These are phyloP conservation scores for Enteromius thamalakanensis DNA, from an alignment of 2,797 vertebrate genomes.

Conservation along the genomic window DNA sequence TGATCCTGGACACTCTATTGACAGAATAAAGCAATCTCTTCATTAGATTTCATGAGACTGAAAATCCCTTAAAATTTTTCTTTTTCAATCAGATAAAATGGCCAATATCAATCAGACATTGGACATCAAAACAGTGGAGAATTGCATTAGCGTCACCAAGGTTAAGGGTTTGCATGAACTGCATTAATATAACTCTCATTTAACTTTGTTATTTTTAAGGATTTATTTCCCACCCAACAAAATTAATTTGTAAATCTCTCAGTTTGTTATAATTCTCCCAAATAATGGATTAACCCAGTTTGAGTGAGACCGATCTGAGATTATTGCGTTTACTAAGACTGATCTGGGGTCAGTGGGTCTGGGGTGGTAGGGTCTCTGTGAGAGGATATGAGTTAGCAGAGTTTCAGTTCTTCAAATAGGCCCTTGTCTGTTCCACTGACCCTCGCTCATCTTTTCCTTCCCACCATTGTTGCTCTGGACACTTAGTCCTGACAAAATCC, in stretches of 20 bases:
- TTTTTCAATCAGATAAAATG: neutral
- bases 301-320: neutral
- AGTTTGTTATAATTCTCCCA: neutral
- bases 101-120: neutral
- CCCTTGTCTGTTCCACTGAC: conserved; percentile 14
- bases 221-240: neutral
- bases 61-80: neutral
- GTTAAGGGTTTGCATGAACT: neutral
- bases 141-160: neutral
- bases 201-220: neutral
- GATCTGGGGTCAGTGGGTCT: conserved; percentile 9
- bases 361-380: neutral
- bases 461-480: conserved; percentile 37
- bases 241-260: neutral
- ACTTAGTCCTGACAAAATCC: conserved; percentile 40
- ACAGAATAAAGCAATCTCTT: neutral
- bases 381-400: conserved; percentile 44
- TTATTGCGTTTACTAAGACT: neutral
- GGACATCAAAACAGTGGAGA: neutral
- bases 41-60: neutral
- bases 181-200: neutral
- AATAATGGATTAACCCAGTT: neutral
- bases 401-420: conserved; percentile 24
- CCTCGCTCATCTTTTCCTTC: conserved; percentile 47
- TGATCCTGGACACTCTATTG: conserved; percentile 86